Conservation (phyloP, 2,797 vertebrate genomes). For the Hyperoplus lanceolatus region DNA sequence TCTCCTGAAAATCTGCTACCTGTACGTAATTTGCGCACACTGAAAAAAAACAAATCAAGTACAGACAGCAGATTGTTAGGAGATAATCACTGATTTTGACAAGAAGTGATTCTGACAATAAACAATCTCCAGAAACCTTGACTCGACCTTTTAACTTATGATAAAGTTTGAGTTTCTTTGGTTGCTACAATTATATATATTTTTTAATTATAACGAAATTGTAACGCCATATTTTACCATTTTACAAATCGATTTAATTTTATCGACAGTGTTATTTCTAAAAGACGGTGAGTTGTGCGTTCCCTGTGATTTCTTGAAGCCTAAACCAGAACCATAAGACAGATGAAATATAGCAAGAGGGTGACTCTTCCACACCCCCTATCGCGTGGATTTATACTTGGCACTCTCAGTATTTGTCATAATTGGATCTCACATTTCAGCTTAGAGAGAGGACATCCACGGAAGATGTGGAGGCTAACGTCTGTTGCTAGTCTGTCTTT, state of each 20-base stretch:
- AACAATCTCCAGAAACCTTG: too few species aligned
- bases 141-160: too few species aligned
- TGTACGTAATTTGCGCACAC: too few species aligned
- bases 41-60: too few species aligned
- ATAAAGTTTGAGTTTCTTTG: background rate
- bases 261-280: background rate
- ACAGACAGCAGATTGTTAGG: too few species aligned
- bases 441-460: background rate
- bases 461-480: background rate
- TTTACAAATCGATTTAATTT: background rate
- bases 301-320: constrained; percentile 6
- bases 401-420: background rate
- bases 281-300: background rate
- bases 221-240: background rate
- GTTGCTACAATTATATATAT: background rate
- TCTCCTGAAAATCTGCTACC: too few species aligned
- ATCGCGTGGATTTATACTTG: background rate
- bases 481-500: background rate
- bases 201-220: background rate
- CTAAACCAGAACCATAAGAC: constrained; percentile 24
- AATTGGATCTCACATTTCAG: constrained; percentile 1
- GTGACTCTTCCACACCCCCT: background rate
- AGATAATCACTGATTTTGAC: too few species aligned
- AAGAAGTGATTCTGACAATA: too few species aligned
- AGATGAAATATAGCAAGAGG: background rate